Base-by-base conservation (phyloP, 2,888 invertebrate species). In the Clostera curtula region DNA sequence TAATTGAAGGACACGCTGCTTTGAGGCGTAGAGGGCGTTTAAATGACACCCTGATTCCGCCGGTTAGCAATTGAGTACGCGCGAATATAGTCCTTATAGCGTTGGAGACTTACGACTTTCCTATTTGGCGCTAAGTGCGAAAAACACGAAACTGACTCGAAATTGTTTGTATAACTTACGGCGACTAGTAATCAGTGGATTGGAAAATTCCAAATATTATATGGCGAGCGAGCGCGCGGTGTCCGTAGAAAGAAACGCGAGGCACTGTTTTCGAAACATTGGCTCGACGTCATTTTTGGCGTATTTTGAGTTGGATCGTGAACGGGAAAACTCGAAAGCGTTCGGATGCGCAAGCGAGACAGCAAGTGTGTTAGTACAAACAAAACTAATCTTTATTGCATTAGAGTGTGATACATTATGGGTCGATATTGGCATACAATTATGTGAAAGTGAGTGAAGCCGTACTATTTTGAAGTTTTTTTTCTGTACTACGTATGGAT, bases 201-300 rank as follows among this genome's bases (percentile, higher is more conserved):
- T 85, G 87, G 87, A 87, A 87, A 87, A 87, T 87, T 87, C 85
- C 86, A 74, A 86, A 75, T 71, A 71, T 64, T 64, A 62, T 64
- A 62, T 63, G 56, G 64, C 60, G 64, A 65, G 62, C 66, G 67
- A 52, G 67, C 77, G 67, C 75, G 75, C 71, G 65, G 63, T 65
- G 54, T 59, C 72, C 64, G 71, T 60, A 56, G 67, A 62, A 66
- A 64, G 74, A 73, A 73, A 69, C 80, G 67, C 75, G 79, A 72
- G 63, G 74, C 69, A 82, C 79, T 80, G 80, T 82, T 82, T 82
- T 80, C 72, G 80, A 82, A 82, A 80, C 65, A 59, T 69, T 71
- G 70, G 66, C 68, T 67, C 75, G 74, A 79, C 80, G 80, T 80
- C 73, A 82, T 80, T 84, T 83, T 83, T 83, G 80, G 82, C 82